Percentiles rank a stretch among this genome's conserved stretches.
phyloP scores from a whole-genome alignment of 2,888 invertebrate genomes.

The Allolobophora icterica region DNA sequence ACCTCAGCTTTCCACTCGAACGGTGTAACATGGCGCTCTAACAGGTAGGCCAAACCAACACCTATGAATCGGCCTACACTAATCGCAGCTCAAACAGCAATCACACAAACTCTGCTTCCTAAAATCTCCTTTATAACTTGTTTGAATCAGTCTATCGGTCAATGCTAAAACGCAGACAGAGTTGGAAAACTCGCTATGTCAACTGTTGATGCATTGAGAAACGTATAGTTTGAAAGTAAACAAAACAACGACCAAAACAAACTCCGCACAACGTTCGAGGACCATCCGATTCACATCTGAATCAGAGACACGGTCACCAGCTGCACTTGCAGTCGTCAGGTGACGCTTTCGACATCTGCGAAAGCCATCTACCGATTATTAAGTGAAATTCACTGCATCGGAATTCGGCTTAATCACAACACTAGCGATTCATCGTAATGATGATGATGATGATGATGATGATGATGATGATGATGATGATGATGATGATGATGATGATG shows the following conservation, averaged over 20 bases:
- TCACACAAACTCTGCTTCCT: not conserved
- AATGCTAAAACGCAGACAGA: not conserved
- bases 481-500: too few relatives aligned
- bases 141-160: not conserved
- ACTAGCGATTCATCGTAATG: too few relatives aligned
- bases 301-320: not conserved
- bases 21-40: not conserved
- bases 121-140: not conserved
- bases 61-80: conserved; percentile 7
- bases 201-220: not conserved
- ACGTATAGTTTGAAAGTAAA: not conserved
- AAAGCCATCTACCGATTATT: not conserved
- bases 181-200: not conserved
- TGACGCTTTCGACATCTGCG: not conserved
- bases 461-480: too few relatives aligned
- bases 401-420: too few relatives aligned
- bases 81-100: not conserved
- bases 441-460: too few relatives aligned
- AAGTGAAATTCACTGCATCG: not conserved
- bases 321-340: not conserved
- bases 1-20: not conserved
- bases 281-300: not conserved
- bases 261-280: not conserved
- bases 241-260: not conserved
- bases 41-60: conserved; percentile 17